These are phyloP conservation scores for Albula glossodonta DNA, from an alignment of 2,113 vertebrate species.

Conservation along the genomic window DNA sequence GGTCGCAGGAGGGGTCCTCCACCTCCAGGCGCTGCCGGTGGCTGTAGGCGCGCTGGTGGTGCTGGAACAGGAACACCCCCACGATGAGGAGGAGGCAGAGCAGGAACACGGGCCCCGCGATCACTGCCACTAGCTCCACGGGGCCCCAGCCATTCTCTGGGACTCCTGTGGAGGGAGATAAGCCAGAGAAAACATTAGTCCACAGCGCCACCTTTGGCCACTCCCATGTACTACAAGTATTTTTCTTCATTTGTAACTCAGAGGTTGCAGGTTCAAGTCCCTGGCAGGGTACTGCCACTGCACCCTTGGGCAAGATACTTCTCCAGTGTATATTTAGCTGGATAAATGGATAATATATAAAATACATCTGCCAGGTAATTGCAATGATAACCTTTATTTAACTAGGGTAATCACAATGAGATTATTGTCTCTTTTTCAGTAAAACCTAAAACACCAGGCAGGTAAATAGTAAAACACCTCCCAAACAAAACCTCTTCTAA, in stretches of 20 bases:
- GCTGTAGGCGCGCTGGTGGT: slow-evolving; percentile 87
- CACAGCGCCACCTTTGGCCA: neutral
- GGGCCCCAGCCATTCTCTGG: slow-evolving; percentile 76
- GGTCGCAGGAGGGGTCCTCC: slow-evolving; percentile 90
- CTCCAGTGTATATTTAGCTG: too few relatives aligned
- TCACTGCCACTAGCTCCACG: slow-evolving; percentile 87
- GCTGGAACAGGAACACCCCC: slow-evolving; percentile 82
- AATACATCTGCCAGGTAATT: too few relatives aligned
- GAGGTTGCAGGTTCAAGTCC: neutral
- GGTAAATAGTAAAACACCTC: too few relatives aligned
- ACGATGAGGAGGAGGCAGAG: slow-evolving; percentile 83
- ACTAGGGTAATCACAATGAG: too few relatives aligned
- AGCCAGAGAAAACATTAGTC: neutral
- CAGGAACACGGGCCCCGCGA: slow-evolving; percentile 84
- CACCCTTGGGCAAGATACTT: too few relatives aligned
- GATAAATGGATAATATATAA: too few relatives aligned
- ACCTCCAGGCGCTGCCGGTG: slow-evolving; percentile 89
- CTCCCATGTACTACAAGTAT: neutral
- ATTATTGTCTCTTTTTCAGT: too few relatives aligned
- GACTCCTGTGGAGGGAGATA: slow-evolving; percentile 33
- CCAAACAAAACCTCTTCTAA: too few relatives aligned
- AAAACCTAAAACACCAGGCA: too few relatives aligned
- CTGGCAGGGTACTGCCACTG: neutral
- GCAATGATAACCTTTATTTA: too few relatives aligned
- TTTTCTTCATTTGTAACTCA: neutral